Percentiles rank a stretch among this genome's conserved stretches.
These are phyloP conservation scores for Pedionomus torquatus DNA, from an alignment of 2,113 vertebrate genomes.

Conservation along the genomic window DNA sequence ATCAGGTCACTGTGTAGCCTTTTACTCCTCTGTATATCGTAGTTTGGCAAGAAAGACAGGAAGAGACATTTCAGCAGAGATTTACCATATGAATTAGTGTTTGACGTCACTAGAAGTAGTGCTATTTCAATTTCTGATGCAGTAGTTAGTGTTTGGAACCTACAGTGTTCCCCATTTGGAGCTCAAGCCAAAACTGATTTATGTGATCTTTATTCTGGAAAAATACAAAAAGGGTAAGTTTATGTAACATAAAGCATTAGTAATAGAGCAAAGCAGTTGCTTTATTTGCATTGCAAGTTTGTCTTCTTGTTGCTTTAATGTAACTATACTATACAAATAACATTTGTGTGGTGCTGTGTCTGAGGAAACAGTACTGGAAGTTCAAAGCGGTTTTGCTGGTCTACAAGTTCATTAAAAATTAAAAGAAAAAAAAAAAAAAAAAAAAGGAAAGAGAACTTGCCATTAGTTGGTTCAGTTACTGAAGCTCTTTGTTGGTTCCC, in stretches of 20 bases:
- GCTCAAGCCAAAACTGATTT: not conserved
- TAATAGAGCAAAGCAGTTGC: not conserved
- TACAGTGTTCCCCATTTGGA: not conserved
- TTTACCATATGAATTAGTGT: not conserved
- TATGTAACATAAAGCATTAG: not conserved
- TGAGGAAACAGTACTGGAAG: not conserved
- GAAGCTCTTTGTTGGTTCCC: not conserved
- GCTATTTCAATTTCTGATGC: not conserved
- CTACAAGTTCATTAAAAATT: not conserved
- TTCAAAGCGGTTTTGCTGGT: not conserved
- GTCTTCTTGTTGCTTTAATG: not conserved
- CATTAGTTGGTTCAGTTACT: not conserved
- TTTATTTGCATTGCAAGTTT: not conserved
- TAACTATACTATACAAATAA: not conserved
- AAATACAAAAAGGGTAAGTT: not conserved
- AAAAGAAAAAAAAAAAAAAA: not conserved
- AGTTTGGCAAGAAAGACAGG: not conserved
- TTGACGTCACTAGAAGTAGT: not conserved
- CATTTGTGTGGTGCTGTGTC: not conserved
- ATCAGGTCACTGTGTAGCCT: not conserved
- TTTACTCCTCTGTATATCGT: not conserved
- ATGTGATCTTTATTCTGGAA: not conserved
- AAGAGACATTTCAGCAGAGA: not conserved
- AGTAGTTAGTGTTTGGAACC: not conserved
- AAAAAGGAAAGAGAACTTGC: not conserved